Base-by-base conservation (phyloP, 2,113 vertebrate genomes). In the Phrynosoma blainvillii region DNA sequence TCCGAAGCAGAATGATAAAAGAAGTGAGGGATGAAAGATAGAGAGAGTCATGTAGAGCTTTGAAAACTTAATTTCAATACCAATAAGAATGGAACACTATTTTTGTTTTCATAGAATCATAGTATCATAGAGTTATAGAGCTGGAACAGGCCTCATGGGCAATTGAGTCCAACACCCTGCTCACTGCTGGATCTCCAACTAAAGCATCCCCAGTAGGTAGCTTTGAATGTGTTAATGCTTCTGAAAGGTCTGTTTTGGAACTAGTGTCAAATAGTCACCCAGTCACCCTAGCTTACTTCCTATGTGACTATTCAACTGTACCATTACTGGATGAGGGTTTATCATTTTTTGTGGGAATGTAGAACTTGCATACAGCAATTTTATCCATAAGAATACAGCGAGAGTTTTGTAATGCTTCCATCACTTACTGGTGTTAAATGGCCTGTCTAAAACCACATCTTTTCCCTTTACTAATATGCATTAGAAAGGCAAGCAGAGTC, bases 391-490 rank as follows among this genome's bases (percentile, higher is more conserved):
- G 52, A 71, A 62, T 59, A 40, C 32, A 30, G 40, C 56, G n/a
- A 62, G n/a, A 56, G 62, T 66, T 47, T 47, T 88, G 40, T 65
- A 78, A 77, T 18, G 40, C 74, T 23, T 77, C 73, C 54, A 10
- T 87, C 88, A 71, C 82, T 89, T 92, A 2, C 79, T 76, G 85
- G 20, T 59, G 32, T 87, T 88, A 84, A 78, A 42, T 88, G 23
- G 14, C 1, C 56, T 90, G 83, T 78, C 82, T 30, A 11, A 54
- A 84, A 74, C 5, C 36, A 85, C 1, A n/a, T 0, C 25, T 0
- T 54, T 89, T 82, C 0, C 79, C 88, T 52, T 71, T 52, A 9
- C 73, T 80, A 86, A 84, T 2, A 1, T 65, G 11, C 1, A 70
- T 21, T 52, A 78, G 27, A 52, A 87, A 56, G n/a, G 5, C 40